Evolutionary conservation across 2,797 vertebrate genomes (phyloP).

Genomic region (Australoheros facetus): DNA sequence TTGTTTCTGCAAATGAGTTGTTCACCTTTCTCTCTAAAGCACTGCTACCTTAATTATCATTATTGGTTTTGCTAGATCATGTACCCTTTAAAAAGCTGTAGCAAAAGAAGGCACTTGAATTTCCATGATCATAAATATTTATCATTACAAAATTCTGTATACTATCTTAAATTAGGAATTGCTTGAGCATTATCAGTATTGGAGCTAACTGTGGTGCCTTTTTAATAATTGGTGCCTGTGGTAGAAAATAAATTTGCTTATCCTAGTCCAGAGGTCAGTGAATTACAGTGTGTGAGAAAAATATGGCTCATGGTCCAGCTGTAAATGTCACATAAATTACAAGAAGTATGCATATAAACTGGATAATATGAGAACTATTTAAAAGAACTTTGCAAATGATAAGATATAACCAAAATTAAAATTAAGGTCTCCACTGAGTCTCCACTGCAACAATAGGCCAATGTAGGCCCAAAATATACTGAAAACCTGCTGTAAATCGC

Average conservation of each 20-base stretch:
- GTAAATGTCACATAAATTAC: constrained; percentile 16
- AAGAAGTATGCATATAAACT: neutral
- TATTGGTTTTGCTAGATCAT: constrained; percentile 16
- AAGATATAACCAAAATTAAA: neutral
- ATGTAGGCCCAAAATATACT: neutral
- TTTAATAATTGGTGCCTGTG: neutral
- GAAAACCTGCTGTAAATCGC: constrained; percentile 36
- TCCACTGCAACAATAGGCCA: neutral
- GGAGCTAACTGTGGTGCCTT: neutral
- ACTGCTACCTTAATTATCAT: constrained; percentile 6
- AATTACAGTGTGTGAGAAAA: neutral
- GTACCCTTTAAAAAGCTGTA: constrained; percentile 8
- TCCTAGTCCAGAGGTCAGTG: neutral
- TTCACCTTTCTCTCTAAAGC: neutral
- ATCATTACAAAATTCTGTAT: neutral
- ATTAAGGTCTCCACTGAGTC: neutral
- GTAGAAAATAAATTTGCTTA: neutral
- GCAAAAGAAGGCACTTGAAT: neutral
- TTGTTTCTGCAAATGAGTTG: constrained; percentile 6
- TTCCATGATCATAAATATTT: constrained; percentile 19
- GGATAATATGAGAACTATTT: neutral
- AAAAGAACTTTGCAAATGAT: neutral
- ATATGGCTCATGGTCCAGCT: neutral
- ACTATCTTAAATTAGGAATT: neutral
- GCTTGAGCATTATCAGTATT: neutral